Evolutionary conservation across 2,888 invertebrate genomes (phyloP).

Genomic region (Dasypolia templi): DNA sequence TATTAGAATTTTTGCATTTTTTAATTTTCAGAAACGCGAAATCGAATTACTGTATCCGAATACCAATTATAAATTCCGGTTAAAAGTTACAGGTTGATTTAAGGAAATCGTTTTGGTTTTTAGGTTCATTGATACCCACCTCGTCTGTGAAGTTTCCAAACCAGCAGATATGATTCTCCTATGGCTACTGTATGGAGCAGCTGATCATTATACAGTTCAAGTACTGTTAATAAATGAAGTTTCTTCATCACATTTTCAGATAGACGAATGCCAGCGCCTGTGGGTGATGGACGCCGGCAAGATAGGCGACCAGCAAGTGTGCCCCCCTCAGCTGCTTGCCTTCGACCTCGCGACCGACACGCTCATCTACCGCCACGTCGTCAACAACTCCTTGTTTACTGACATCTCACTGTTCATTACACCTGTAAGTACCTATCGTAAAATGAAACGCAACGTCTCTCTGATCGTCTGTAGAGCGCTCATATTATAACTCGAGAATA

Average conservation of each 20-base stretch:
- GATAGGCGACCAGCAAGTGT: slow-evolving; percentile 90
- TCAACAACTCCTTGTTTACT: slow-evolving; percentile 87
- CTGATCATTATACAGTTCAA: neutral
- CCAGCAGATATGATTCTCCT: neutral
- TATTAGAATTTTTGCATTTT: neutral
- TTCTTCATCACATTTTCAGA: slow-evolving; percentile 83
- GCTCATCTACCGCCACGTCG: slow-evolving; percentile 90
- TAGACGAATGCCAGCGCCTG: slow-evolving; percentile 92
- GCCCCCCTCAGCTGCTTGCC: slow-evolving; percentile 93
- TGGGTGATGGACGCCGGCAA: slow-evolving; percentile 94
- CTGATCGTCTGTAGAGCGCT: neutral
- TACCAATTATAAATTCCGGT: neutral
- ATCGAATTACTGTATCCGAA: neutral
- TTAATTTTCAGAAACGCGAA: neutral
- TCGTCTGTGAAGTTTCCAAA: neutral
- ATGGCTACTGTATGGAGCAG: no score
- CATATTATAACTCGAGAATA: neutral
- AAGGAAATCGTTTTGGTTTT: neutral
- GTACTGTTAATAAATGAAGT: neutral
- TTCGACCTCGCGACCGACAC: slow-evolving; percentile 92
- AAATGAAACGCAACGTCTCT: slow-evolving; percentile 23
- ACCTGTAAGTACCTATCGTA: slow-evolving; percentile 81
- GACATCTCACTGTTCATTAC: slow-evolving; percentile 91
- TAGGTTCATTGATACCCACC: neutral
- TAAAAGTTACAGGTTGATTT: neutral